Base-by-base conservation (phyloP, 2,888 invertebrate species). In the Stenotaenia linearis region DNA sequence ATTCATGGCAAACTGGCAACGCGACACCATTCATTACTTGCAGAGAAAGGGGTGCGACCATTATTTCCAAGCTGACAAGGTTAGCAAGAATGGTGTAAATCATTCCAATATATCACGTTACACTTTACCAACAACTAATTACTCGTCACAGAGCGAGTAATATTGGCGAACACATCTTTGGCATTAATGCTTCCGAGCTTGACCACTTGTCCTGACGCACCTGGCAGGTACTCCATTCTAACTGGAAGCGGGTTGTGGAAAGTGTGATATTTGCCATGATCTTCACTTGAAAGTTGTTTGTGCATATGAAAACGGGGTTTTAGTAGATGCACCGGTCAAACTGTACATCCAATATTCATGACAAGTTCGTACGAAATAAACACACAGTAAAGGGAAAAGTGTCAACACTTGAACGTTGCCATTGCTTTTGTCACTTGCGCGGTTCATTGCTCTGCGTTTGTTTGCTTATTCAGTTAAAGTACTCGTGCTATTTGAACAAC, bases 401-500 rank as follows among this genome's bases (percentile, higher is more conserved):
- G 69, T 69, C 69, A 69, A 69, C 69, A 69, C 69, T 69, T 69
- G 69, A 69, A 69, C 69, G 69, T 69, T 25, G 28, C 69, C 69
- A 69, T 69, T 69, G 69, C 69, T 69, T 69, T 69, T 69, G 69
- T 69, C 69, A 69, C 69, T 69, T 69, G 69, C 28, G 69, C 69
- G 69, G 69, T 69, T 69, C 69, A 69, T 69, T 69, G 69, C 69
- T 69, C n/a, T 69, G 69, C 69, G 28, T 69, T 69, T 69, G 69
- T 69, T 69, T 69, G 69, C 28, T 69, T 69, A 69, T 69, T 69
- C 69, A 69, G 69, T 69, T 69, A 69, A 69, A 28, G 28, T 10
- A 69, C 69, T 69, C 25, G 69, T 69, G 69, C 69, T 69, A 69
- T 69, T 69, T 69, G 69, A 69, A 69, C 25, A 69, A 69, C 25